Percentiles rank a stretch among this genome's conserved stretches.
These are phyloP conservation scores for Tenthredo scrophulariae DNA, from an alignment of 2,888 invertebrate genomes.

Conservation along the genomic window DNA sequence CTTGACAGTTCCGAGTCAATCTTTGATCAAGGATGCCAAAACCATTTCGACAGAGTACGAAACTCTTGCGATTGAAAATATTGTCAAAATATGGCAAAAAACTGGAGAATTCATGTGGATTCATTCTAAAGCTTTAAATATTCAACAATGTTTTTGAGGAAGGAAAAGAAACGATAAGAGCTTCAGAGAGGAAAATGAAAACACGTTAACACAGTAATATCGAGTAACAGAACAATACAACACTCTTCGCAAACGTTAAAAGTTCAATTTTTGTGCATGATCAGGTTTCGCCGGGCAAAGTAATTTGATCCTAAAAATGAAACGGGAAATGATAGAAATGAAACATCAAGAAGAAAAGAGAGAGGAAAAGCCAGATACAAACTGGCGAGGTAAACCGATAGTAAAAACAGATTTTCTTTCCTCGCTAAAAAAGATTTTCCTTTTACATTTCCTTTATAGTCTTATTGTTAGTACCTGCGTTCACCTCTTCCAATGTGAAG, in stretches of 20 bases:
- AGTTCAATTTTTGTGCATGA: slow-evolving; percentile 9
- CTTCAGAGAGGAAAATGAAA: not conserved
- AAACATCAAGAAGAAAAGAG: not conserved
- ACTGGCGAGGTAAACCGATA: not conserved
- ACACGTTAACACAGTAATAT: not conserved
- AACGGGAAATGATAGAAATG: not conserved
- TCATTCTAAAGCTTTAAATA: not conserved
- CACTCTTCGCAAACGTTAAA: not conserved
- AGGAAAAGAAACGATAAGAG: not conserved
- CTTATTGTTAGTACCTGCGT: not conserved
- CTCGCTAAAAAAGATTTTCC: not conserved
- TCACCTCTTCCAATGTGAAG: not conserved
- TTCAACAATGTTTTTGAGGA: not conserved
- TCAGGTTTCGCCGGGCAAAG: slow-evolving; percentile 5
- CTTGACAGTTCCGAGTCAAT: slow-evolving; percentile 3
- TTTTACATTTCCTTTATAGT: not conserved
- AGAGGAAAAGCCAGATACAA: not conserved
- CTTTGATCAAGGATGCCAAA: not conserved
- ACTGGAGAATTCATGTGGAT: not conserved
- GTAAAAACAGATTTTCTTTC: slow-evolving; percentile 1
- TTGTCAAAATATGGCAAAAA: not conserved
- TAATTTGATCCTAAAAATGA: not conserved
- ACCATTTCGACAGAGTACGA: not conserved
- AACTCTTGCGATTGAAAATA: not conserved
- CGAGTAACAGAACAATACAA: slow-evolving; percentile 3